Percentiles rank a stretch among this genome's conserved stretches.
These are phyloP conservation scores for Esox masquinongy DNA, from an alignment of 2,797 vertebrate genomes.

Conservation along the genomic window DNA sequence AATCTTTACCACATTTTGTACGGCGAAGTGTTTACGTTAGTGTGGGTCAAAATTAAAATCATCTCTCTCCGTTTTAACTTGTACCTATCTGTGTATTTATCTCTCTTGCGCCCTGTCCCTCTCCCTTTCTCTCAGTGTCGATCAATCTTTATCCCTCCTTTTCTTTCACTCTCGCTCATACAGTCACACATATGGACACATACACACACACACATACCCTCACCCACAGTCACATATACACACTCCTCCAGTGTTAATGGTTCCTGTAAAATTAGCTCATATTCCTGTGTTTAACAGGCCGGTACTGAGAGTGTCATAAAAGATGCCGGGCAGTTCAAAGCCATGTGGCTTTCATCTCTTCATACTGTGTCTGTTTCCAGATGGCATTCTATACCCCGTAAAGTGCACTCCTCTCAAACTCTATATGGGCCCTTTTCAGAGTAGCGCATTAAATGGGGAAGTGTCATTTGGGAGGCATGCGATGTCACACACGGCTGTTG, in stretches of 20 bases:
- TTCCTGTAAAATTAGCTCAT: constrained; percentile 34
- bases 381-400: too few relatives aligned
- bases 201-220: not conserved
- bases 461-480: constrained; percentile 6
- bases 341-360: constrained; percentile 46
- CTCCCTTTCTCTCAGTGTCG: not conserved
- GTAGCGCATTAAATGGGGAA: too few relatives aligned
- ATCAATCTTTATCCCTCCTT: not conserved
- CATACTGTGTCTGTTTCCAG: not conserved
- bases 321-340: constrained; percentile 33
- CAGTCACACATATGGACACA: not conserved
- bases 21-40: too few relatives aligned
- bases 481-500: constrained; percentile 41
- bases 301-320: constrained; percentile 31
- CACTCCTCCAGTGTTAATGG: constrained; percentile 3
- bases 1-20: too few relatives aligned
- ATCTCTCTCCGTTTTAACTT: too few relatives aligned
- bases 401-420: too few relatives aligned
- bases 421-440: too few relatives aligned
- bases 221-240: not conserved
- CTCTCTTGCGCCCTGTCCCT: too few relatives aligned
- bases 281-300: constrained; percentile 39
- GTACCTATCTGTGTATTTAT: too few relatives aligned
- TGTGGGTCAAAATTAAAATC: too few relatives aligned
- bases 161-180: not conserved